Base-by-base conservation (phyloP, 2,888 invertebrate genomes). In the Oxytorus armatus region DNA sequence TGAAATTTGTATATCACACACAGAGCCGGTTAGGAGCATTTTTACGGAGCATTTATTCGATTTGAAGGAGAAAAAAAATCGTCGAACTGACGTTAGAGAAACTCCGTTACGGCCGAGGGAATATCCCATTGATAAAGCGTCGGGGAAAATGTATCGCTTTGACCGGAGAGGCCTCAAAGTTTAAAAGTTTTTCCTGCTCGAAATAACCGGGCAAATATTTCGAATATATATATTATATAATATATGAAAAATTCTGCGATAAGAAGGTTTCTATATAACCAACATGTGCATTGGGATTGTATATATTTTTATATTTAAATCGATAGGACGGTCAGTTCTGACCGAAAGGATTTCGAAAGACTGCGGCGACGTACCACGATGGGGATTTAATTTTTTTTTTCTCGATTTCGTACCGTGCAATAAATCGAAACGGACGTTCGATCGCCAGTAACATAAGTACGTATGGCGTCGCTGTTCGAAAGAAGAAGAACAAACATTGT, bases 351-450 rank as follows among this genome's bases (percentile, higher is more conserved):
- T 70, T 65, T 23, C 55, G 57, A 36, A 42, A 42, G 59, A 47
- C 18, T 36, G 47, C 29, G 29, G 33, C 44, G 77, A 57, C 77
- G 29, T 70, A 65, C 36, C 47, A 55, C 8, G 11, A 16, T 21
- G 61, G 47, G 36, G 51, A n/a, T 18, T 5, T 57, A 44, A 44
- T 57, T 77, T 53, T 42, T 47, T 77, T 73, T 63, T 47, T 44
- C 47, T 47, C 25, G 44, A 42, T 47, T 57, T 36, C 7, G 8
- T 47, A 53, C 18, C 69, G 44, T 55, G 51, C 61, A 63, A 69
- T 53, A 63, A 69, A 77, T 77, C 61, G 49, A n/a, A 33, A 36
- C 63, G 53, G 53, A 72, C 76, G 59, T 70, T 68, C 75, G 68
- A 59, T 66, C 59, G 49, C n/a, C n/a, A n/a, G n/a, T n/a, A n/a